Evolutionary conservation across 2,888 invertebrate species (phyloP).

Genomic region (Drosophila pseudotalamancana): DNA sequence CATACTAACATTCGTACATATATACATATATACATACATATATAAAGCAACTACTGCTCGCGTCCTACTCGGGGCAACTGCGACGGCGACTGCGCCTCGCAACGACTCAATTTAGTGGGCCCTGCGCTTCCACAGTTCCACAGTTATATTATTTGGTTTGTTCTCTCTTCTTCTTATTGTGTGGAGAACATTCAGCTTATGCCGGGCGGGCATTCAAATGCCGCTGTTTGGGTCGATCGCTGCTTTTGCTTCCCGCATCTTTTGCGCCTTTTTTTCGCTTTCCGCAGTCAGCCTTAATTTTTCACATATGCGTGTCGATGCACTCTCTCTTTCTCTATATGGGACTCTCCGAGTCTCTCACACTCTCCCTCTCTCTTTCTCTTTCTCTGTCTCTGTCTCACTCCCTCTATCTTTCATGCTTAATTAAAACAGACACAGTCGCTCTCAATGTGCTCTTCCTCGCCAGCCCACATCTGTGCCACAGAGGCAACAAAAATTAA

Average conservation of each 20-base stretch:
- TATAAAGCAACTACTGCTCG: conserved; percentile 25
- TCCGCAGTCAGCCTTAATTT: conserved; percentile 66
- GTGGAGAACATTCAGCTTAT: conserved; percentile 22
- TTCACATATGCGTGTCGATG: conserved; percentile 71
- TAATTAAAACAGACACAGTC: conserved; percentile 75
- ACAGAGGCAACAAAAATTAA: conserved; percentile 62
- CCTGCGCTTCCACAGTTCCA: conserved; percentile 61
- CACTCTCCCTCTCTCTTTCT: not conserved
- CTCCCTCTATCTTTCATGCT: conserved; percentile 49
- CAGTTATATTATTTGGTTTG: conserved; percentile 22
- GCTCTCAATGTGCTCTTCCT: conserved; percentile 61
- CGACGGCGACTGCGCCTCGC: conserved; percentile 42
- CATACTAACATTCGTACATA: conserved; percentile 8
- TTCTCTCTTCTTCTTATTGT: conserved; percentile 17
- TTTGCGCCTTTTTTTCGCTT: conserved; percentile 69
- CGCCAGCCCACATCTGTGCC: conserved; percentile 68
- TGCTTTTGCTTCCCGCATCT: conserved; percentile 69
- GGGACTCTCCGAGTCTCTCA: not conserved
- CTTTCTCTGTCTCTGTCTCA: conserved; percentile 18
- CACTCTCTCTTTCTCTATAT: conserved; percentile 29
- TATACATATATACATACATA: too few species aligned
- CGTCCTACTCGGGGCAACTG: conserved; percentile 63
- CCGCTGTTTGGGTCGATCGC: conserved; percentile 45
- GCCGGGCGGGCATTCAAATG: conserved; percentile 33
- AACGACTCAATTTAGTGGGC: conserved; percentile 73